Evolutionary conservation across 2,113 vertebrate species (phyloP), one percentile per base, ranked within the genome.

Genomic region (Elephas maximus): DNA sequence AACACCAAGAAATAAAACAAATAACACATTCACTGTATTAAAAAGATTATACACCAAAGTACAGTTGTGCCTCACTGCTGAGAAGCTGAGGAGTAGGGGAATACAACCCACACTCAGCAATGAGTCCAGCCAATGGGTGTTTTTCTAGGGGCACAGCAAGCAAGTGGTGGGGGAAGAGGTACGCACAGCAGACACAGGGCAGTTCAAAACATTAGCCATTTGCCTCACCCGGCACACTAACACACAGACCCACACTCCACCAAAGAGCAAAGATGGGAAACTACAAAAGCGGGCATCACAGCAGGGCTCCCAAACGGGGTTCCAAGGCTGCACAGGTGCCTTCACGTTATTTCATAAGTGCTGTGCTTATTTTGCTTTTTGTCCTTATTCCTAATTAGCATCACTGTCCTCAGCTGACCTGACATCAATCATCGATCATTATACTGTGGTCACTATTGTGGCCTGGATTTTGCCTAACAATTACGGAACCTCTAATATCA

Each of bases 11-110:
- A 81, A 86, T 20, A 71, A 86, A 90, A 85, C 37, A 88, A 83
- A 63, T 63, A 87, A 88, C 80, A 28, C 12, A 95, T 23, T 93
- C 48, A 84, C 21, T 78, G 11, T 71, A 73, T 90, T 79, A 74
- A 87, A 86, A 92, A 95, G 30, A 88, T 0, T 48, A 14, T 37
- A 79, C 5, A 44, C 6, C 4, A 93, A n/a, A 8, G 7, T 67
- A 78, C 1, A 82, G 24, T 63, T 73, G 44, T 41, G 57, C 71
- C 62, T 95, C 57, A 73, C 51, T 12, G 12, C 1, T 30, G 8
- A 83, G 11, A 53, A 78, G 33, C 28, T 41, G 26, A 76, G 14
- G 12, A 48, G 14, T 20, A 76, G 37, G 28, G 8, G 77, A 91
- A 92, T 9, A n/a, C 37, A 87, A 71, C 41, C 84, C 51, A 37